Base-by-base conservation (phyloP, 1,140 invertebrate species). In the Agrilus planipennis region DNA sequence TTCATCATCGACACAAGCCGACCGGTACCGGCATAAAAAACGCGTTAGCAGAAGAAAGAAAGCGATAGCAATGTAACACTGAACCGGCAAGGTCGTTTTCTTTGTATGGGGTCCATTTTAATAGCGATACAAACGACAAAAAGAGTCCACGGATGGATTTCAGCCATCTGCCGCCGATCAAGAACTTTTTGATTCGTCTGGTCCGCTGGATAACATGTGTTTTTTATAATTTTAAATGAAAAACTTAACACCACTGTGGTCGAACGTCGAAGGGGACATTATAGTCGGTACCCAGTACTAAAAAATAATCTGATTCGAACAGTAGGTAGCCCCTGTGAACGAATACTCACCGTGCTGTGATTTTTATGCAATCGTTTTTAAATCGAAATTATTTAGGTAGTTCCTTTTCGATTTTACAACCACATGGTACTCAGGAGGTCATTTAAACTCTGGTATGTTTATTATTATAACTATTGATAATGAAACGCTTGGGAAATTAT, bases 61-160 rank as follows among this genome's bases (percentile, higher is more conserved):
- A 7, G 15, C 7, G 9, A 35, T 14, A 17, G 34, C 36, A 35
- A 39, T 18, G 39, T 20, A 39, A 27, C 35, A 39, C 36, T 39
- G 15, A 22, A 22, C 28, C 37, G 20, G 17, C 27, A 42, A 46
- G 42, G 41, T 46, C 44, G 44, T 36, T 36, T 45, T 52, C 52
- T 52, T 52, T 54, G 52, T 54, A 54, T 54, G 52, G 52, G 52
- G 52, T 54, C 52, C 52, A 42, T 52, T 54, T 54, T 54, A 54
- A 54, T 54, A 50, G 50, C 31, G 27, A 22, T 42, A 42, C 52
- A 52, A 46, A 44, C 39, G 38, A 32, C 50, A 32, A 51, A 44
- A 36, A 29, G 40, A 47, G 41, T 36, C 25, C 14, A 41, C 21
- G 31, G n/a, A n/a, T n/a, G n/a, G n/a, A n/a, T n/a, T n/a, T n/a